A percentile compares a stretch with the other conserved stretches of the same genome.
phyloP scores from a whole-genome alignment of 2,888 invertebrate species.

The Agriopis marginaria region DNA sequence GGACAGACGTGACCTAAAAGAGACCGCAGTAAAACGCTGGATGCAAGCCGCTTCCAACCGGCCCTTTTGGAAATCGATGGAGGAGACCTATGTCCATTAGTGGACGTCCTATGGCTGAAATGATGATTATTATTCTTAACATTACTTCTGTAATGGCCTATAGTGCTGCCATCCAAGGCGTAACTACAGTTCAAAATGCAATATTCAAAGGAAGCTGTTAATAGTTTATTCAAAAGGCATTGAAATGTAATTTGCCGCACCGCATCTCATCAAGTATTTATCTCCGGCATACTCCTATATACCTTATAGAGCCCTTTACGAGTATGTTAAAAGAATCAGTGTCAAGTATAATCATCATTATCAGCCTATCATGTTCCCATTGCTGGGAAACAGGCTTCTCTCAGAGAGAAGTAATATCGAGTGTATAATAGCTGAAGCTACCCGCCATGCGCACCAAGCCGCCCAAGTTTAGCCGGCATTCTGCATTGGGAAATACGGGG shows the following conservation, averaged over 20 bases:
- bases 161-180: no score
- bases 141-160: no score
- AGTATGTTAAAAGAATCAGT: slow-evolving; percentile 7
- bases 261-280: slow-evolving; percentile 22
- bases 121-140: no score
- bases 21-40: no score
- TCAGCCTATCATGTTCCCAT: no score
- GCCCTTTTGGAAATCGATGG: no score
- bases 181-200: no score
- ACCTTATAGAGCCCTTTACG: not conserved
- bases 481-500: slow-evolving; percentile 12
- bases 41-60: no score
- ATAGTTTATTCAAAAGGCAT: not conserved
- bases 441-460: slow-evolving; percentile 20
- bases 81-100: no score
- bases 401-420: not conserved
- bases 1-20: no score
- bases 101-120: no score
- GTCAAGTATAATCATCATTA: slow-evolving; percentile 3
- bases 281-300: not conserved
- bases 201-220: not conserved
- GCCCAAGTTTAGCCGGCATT: slow-evolving; percentile 18
- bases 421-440: not conserved
- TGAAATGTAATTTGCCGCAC: slow-evolving; percentile 18
- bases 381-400: no score